Conservation (phyloP, 2,113 vertebrate species). For the Clarias gariepinus region DNA sequence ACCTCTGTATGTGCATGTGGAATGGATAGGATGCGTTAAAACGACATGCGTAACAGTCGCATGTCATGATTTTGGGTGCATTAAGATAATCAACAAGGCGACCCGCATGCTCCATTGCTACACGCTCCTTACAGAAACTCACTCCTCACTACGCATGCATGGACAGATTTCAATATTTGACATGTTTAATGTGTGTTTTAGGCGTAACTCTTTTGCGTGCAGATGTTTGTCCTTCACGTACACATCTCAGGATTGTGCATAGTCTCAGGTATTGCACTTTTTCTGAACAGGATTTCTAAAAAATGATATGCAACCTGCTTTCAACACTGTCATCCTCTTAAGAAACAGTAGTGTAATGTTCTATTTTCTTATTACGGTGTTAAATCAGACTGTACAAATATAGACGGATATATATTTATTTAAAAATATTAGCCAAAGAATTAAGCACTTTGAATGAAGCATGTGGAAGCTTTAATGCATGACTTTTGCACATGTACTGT, state of each 20-base stretch:
- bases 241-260: conserved; percentile 21
- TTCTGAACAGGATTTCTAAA: neutral
- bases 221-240: neutral
- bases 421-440: conserved; percentile 60
- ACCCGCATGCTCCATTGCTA: neutral
- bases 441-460: conserved; percentile 15
- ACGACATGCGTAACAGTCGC: neutral
- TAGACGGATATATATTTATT: neutral
- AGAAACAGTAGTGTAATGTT: neutral
- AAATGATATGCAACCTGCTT: conserved; percentile 1
- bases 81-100: neutral
- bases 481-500: neutral
- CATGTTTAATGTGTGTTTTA: neutral
- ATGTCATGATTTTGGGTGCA: neutral
- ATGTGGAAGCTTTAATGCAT: neutral
- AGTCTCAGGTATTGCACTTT: conserved; percentile 10
- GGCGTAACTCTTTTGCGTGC: neutral
- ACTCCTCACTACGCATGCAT: neutral
- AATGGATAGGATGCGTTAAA: neutral
- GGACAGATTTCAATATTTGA: neutral
- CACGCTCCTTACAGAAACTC: neutral
- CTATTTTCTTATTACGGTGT: conserved; percentile 11
- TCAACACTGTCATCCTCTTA: neutral
- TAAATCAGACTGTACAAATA: conserved; percentile 38
- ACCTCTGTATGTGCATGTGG: neutral